Percentiles rank a stretch among this genome's conserved stretches.
Conservation (phyloP, 2,797 vertebrate genomes). For the Cossypha niveicapilla region DNA sequence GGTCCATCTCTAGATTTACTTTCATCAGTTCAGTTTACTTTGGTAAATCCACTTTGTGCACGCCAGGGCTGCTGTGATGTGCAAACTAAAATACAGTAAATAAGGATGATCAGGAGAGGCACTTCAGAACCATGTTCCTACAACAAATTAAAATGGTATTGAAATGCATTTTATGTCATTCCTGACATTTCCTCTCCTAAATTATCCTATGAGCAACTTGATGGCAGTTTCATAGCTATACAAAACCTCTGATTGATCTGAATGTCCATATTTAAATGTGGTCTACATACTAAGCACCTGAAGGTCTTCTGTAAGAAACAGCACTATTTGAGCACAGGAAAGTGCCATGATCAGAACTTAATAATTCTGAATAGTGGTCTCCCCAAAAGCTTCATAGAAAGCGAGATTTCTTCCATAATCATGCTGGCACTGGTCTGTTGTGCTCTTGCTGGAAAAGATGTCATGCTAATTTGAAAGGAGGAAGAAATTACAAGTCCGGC, state of each 20-base stretch:
- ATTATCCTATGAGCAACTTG: background rate
- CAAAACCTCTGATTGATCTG: background rate
- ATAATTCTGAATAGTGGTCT: background rate
- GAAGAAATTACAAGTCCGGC: background rate
- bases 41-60: background rate
- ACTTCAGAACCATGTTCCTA: background rate
- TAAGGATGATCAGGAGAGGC: background rate
- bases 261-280: background rate
- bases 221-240: background rate
- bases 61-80: background rate
- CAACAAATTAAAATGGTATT: background rate
- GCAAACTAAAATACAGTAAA: background rate
- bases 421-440: background rate
- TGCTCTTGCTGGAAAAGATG: background rate
- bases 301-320: background rate
- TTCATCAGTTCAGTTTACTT: slow-evolving; percentile 30
- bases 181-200: background rate
- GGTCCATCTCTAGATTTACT: background rate
- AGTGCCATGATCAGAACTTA: background rate
- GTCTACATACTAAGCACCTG: background rate
- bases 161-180: background rate
- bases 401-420: background rate
- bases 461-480: background rate
- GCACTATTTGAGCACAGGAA: background rate
- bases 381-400: background rate